Base-by-base conservation (phyloP, 2,888 invertebrate species). In the Saturnia pavonia region DNA sequence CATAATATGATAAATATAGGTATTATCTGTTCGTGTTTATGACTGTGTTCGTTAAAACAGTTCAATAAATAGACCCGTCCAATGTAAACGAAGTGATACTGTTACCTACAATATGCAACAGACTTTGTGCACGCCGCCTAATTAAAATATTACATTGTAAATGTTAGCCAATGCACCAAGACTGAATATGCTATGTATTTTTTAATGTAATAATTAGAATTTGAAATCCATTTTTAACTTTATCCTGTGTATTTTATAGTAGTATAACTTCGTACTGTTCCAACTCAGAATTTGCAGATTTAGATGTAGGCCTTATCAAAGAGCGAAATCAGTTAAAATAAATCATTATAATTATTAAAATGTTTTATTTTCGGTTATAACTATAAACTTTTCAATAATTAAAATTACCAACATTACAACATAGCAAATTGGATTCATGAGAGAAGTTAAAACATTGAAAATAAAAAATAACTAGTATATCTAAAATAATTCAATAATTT, bases 141-240 rank as follows among this genome's bases (percentile, higher is more conserved):
- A 90, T 91, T 89, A 86, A 85, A 85, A 82, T 78, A 72, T 79
- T 85, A 91, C 91, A 89, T 82, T 88, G 91, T 91, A 86, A 74
- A 78, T 74, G 77, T 80, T 81, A 77, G 74, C 77, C 76, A 76
- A 77, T 78, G 74, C 74, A 77, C 79, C 80, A 81, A 77, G 75
- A 84, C 80, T 81, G 77, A 74, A 78, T 81, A 79, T 82, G 78
- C 82, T 79, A 81, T 74, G 54, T 76, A 77, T 78, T 78, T 77
- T 34, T 75, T 82, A 81, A 83, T 76, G 80, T 79, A 81, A 83
- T 86, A 82, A 85, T 86, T 86, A 84, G 25, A 60, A 54, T 22
- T 11, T 22, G 9, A 9, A 0, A n/a, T 51, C n/a, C 1, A 54
- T 22, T 22, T 11, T 54, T 54, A n/a, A 54, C 22, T 1, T 22